Conservation (phyloP, 2,797 vertebrate genomes). For the Enteromius radiatus region DNA sequence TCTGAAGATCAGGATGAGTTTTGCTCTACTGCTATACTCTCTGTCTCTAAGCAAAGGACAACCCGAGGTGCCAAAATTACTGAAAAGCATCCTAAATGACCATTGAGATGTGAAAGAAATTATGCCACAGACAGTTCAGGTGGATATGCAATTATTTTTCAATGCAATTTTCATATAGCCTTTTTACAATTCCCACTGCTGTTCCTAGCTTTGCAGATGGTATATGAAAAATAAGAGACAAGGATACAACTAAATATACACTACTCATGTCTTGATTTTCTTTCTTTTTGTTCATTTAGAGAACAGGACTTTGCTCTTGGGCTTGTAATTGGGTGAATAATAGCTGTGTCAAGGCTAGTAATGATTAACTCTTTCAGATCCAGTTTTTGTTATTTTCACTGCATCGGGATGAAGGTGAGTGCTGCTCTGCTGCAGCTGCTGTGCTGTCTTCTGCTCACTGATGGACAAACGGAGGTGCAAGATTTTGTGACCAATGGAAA, state of each 20-base stretch:
- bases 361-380: not conserved
- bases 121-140: not conserved
- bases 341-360: not conserved
- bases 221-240: not conserved
- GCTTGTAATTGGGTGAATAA: not conserved
- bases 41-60: not conserved
- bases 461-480: not conserved
- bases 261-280: not conserved
- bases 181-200: not conserved
- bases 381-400: not conserved
- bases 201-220: not conserved
- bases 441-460: not conserved
- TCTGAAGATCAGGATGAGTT: not conserved
- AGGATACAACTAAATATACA: not conserved
- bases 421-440: constrained; percentile 3
- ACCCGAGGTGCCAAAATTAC: not conserved
- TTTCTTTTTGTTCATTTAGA: not conserved
- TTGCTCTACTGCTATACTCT: not conserved
- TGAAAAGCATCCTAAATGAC: not conserved
- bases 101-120: not conserved
- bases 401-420: constrained; percentile 2
- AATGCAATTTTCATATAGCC: not conserved
- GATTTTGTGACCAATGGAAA: not conserved
- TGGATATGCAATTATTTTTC: not conserved
- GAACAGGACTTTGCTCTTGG: not conserved